phyloP scores from a whole-genome alignment of 2,113 vertebrate genomes.

The Chaenocephalus aceratus region DNA sequence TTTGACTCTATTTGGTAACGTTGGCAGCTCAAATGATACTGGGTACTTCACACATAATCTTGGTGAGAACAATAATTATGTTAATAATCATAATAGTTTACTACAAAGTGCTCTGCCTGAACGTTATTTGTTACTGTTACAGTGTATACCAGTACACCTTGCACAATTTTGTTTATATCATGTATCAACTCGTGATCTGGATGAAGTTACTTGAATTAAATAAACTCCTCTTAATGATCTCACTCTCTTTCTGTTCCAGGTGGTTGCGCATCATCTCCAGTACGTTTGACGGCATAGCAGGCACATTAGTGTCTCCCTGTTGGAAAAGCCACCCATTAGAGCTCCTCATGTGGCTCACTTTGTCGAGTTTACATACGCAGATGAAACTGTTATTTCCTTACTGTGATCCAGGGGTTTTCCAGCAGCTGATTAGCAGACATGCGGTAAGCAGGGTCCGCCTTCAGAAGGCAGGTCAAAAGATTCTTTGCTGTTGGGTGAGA shows the following conservation, averaged over 20 bases:
- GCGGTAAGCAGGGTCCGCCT: conserved; percentile 86
- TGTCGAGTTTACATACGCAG: conserved; percentile 35
- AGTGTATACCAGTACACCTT: background rate
- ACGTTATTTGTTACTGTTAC: background rate
- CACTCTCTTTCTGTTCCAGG: conserved; percentile 56
- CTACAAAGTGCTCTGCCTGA: background rate
- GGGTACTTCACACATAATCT: background rate
- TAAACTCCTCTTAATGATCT: conserved; percentile 30
- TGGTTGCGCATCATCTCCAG: conserved; percentile 88
- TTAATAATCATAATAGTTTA: background rate
- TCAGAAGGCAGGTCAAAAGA: conserved; percentile 83
- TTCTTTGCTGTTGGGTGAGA: conserved; percentile 83
- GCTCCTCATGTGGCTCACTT: conserved; percentile 16
- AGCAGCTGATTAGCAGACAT: conserved; percentile 86
- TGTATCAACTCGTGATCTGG: background rate
- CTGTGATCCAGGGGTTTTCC: conserved; percentile 86
- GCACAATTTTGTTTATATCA: background rate
- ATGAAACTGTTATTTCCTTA: conserved; percentile 62
- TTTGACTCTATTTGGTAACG: conserved; percentile 4
- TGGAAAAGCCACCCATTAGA: conserved; percentile 42
- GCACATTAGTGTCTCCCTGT: conserved; percentile 84
- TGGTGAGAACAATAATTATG: background rate
- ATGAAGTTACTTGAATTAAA: conserved; percentile 9
- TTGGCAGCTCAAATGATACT: background rate
- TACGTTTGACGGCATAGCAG: conserved; percentile 81